Evolutionary conservation across 2,888 invertebrate genomes (phyloP).

Genomic region (Hirtodrosophila cameraria): DNA sequence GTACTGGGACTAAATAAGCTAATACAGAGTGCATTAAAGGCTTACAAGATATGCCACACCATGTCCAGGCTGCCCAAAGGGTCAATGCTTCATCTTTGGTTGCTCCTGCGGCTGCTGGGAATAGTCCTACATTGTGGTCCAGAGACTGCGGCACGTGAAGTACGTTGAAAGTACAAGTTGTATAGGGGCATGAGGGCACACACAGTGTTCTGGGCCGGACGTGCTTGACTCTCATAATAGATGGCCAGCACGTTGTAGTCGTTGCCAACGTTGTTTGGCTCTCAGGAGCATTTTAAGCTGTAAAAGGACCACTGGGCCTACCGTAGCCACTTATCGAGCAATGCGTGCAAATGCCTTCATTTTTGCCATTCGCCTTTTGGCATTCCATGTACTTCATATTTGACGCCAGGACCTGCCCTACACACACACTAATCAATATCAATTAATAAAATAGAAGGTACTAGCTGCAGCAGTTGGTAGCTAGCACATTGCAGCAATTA

Average conservation of each 20-base stretch:
- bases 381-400: conserved; percentile 13
- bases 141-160: conserved; percentile 37
- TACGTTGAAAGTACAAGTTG: conserved; percentile 55
- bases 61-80: conserved; percentile 35
- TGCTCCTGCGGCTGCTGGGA: conserved; percentile 25
- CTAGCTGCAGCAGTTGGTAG: conserved; percentile 22
- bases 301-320: conserved; percentile 47
- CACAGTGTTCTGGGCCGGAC: conserved; percentile 44
- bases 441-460: conserved; percentile 15
- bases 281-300: conserved; percentile 48
- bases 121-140: conserved; percentile 19
- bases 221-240: conserved; percentile 58
- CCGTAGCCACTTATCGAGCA: conserved; percentile 38
- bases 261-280: conserved; percentile 13
- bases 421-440: conserved; percentile 42
- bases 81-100: conserved; percentile 27
- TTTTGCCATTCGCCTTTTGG: conserved; percentile 6
- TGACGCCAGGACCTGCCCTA: conserved; percentile 21
- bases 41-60: conserved; percentile 32
- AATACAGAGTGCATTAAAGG: conserved; percentile 48
- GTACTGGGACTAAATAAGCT: not conserved
- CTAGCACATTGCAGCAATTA: not conserved
- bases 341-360: not conserved
- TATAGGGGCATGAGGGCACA: conserved; percentile 10
- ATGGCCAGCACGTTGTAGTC: conserved; percentile 50